Evolutionary conservation across 2,888 invertebrate genomes (phyloP).

Genomic region (Iphiclides podalirius): DNA sequence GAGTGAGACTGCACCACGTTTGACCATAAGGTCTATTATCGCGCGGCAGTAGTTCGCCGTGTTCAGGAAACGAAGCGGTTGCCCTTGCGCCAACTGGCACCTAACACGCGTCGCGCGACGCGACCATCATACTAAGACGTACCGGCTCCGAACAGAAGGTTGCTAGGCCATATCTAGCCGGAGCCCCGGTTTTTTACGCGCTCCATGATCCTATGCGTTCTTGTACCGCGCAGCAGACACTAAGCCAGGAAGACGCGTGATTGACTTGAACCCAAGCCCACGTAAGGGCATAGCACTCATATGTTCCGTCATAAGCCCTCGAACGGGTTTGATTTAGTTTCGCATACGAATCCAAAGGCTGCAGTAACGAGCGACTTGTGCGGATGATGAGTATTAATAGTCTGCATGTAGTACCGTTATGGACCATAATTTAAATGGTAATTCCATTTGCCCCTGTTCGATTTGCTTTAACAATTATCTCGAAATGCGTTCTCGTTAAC

Average conservation of each 20-base stretch:
- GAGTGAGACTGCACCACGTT: too few species aligned
- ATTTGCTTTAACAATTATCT: too few species aligned
- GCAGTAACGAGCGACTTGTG: not conserved
- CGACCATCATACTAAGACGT: slow-evolving; percentile 39
- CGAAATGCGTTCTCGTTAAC: too few species aligned
- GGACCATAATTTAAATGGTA: not conserved
- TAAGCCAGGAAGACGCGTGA: not conserved
- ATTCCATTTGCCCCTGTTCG: not conserved
- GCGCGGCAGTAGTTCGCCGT: slow-evolving; percentile 41
- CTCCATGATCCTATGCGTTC: slow-evolving; percentile 1
- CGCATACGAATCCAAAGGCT: slow-evolving; percentile 6
- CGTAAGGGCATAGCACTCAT: slow-evolving; percentile 9
- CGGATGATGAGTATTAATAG: not conserved
- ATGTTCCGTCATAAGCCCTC: slow-evolving; percentile 19
- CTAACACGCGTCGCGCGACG: slow-evolving; percentile 28
- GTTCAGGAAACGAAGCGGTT: slow-evolving; percentile 66
- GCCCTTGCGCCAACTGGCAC: slow-evolving; percentile 54
- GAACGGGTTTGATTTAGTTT: slow-evolving; percentile 5
- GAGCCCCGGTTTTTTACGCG: not conserved
- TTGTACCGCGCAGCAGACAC: too few species aligned
- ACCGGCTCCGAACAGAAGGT: slow-evolving; percentile 44
- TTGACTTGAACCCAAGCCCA: not conserved
- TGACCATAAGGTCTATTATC: slow-evolving; percentile 8
- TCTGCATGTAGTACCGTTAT: slow-evolving; percentile 1
- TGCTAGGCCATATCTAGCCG: slow-evolving; percentile 29